Evolutionary conservation across 2,113 vertebrate genomes (phyloP), one percentile per base, ranked within the genome.

Genomic region (Phalacrocorax carbo): DNA sequence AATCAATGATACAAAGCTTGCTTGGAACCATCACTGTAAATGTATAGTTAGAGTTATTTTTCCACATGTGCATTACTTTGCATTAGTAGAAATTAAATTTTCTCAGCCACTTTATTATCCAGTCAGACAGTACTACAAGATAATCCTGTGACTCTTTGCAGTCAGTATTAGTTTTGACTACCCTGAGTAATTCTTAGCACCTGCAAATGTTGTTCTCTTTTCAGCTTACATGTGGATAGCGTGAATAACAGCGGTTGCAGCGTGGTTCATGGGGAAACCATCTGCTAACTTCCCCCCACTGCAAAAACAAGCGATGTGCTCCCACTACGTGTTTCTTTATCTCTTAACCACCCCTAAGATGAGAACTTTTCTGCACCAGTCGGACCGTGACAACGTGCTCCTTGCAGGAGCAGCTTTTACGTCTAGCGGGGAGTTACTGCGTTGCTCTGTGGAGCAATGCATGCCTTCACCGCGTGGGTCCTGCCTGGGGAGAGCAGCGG

Each of bases 311-410:
- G 64, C 40, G 5, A 38, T 15, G 5, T 34, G 11, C 11, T 80
- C 46, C 44, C 7, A 29, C 3, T 61, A 32, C 3, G 65, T 29
- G 2, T 38, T 79, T 75, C 52, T 40, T 86, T 75, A 15, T 62
- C 38, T 40, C 17, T 68, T 36, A 82, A 69, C 4, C 9, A 20
- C 4, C 17, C 1, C 18, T 36, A 38, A 69, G 18, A 62, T 15
- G 7, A 76, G 15, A 82, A 65, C 7, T 25, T 65, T 44, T 71
- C 19, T 54, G 16, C 27, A 42, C 32, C 6, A 38, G 11, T 12
- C 40, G 36, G 19, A 9, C 15, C 2, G 3, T 16, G 16, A 44
- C 9, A 36, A 34, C 0, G 0, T 7, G 13, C 3, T 40, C 44
- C 3, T 26, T 32, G 27, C 11, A 60, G n/a, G 5, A 70, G 15